Conservation (phyloP, 2,797 vertebrate genomes). For the Diplodus puntazzo region DNA sequence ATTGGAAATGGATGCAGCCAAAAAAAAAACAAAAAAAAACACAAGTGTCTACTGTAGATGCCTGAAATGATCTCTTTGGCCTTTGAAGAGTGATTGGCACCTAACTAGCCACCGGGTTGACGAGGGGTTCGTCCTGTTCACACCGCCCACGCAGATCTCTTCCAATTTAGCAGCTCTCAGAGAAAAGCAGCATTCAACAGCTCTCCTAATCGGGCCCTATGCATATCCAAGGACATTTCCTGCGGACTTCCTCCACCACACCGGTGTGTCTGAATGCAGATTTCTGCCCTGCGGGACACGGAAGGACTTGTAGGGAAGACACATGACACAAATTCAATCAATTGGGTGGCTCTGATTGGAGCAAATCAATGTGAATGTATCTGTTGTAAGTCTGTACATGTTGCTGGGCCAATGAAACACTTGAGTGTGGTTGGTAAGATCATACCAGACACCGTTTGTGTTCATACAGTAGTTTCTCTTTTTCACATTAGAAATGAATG, state of each 20-base stretch:
- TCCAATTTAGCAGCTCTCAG: constrained; percentile 51
- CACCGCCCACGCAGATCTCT: constrained; percentile 58
- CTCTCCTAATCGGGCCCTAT: constrained; percentile 66
- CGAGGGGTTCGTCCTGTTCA: constrained; percentile 35
- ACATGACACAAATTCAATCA: constrained; percentile 63
- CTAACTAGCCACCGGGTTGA: constrained; percentile 51
- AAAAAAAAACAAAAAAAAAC: constrained; percentile 45
- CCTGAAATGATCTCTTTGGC: constrained; percentile 81
- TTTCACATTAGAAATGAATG: constrained; percentile 45
- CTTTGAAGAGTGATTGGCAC: constrained; percentile 79
- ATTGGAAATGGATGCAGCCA: constrained; percentile 64
- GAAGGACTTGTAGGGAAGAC: constrained; percentile 49
- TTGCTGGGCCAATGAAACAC: constrained; percentile 47
- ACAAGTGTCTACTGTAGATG: constrained; percentile 53
- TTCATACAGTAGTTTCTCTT: constrained; percentile 40
- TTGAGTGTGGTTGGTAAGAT: constrained; percentile 25
- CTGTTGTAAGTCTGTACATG: constrained; percentile 66
- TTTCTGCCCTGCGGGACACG: constrained; percentile 30
- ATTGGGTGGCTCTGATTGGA: constrained; percentile 55
- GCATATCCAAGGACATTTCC: constrained; percentile 71
- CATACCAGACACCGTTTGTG: constrained; percentile 38
- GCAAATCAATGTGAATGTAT: constrained; percentile 80
- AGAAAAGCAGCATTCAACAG: constrained; percentile 39
- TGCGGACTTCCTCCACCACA: constrained; percentile 59
- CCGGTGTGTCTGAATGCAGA: constrained; percentile 47